Evolutionary conservation across 2,113 vertebrate species (phyloP).

Genomic region (Oenanthe oenanthe): DNA sequence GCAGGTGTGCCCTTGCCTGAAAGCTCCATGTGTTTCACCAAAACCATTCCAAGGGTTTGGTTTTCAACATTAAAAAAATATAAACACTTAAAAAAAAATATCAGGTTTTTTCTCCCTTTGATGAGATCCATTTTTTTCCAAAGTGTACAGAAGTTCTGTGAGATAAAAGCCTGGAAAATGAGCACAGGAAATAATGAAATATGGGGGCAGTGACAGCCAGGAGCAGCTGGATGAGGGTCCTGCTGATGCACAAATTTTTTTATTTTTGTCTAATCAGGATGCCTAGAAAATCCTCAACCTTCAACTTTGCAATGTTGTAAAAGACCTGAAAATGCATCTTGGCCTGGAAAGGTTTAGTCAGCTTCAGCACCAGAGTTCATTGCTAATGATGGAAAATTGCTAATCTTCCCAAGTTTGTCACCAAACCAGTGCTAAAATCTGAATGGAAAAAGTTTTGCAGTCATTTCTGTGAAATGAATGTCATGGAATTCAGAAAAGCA

Average conservation of each 20-base stretch:
- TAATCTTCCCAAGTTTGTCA: constrained; percentile 62
- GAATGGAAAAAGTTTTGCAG: constrained; percentile 60
- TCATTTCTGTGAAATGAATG: constrained; percentile 57
- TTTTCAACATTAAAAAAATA: background rate
- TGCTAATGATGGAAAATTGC: constrained; percentile 47
- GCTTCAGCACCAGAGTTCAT: constrained; percentile 11
- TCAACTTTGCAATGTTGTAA: background rate
- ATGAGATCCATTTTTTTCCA: background rate
- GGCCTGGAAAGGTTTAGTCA: constrained; percentile 45
- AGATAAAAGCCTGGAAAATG: background rate
- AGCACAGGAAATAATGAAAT: background rate
- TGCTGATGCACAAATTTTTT: background rate
- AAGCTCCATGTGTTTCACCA: fast-evolving
- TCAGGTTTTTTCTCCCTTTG: background rate
- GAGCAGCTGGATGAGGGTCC: background rate
- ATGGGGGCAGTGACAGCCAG: background rate
- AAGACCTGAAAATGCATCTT: constrained; percentile 26
- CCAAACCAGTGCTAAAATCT: constrained; percentile 41
- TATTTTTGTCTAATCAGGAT: background rate
- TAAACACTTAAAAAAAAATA: background rate
- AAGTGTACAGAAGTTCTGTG: background rate
- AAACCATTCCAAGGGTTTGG: background rate
- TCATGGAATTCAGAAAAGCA: constrained; percentile 10
- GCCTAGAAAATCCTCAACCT: background rate
- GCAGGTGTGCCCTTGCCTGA: background rate